Evolutionary conservation across 2,113 vertebrate genomes (phyloP), one percentile per base, ranked within the genome.

Genomic region (Lagopus leucura): DNA sequence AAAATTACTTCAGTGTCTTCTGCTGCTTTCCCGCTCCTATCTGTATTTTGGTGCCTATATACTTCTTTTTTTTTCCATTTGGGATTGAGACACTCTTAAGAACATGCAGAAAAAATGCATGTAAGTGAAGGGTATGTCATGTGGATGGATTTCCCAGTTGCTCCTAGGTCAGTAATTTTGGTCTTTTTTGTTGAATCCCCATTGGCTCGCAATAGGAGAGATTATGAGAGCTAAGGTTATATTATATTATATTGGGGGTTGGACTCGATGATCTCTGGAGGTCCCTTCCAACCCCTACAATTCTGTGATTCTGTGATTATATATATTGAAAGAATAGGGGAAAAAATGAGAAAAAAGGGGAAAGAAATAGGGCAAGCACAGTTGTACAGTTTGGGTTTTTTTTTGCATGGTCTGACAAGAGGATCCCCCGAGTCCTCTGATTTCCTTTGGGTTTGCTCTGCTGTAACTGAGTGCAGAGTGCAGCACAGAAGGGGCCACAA

Each of bases 181-280:
- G 58, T 6, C 36, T 63, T 34, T 27, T 22, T 57, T 40, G 78
- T 48, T 70, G 40, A 57, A 79, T 57, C 48, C 79, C 60, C 16
- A 20, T 36, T 14, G 64, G 66, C 18, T 83, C 76, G 5, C 20
- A n/a, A 4, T 5, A 32, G 36, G 63, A 61, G 63, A 30, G 3
- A 1, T 1, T 34, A 3, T n/a, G 34, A 2, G 64, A 61, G 71
- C 6, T 2, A 43, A 82, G 81, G 43, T 48, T 0, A 4, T 0
- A 1, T 15, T 34, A 18, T 30, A 1, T 38, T 36, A 36, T 36
- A 36, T 36, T 36, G 34, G 34, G 34, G 34, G 34, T 36, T 36
- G 34, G 34, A 36, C 34, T 36, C 34, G 34, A 36, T 36, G 34
- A 36, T 36, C 34, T 36, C 34, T 36, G 34, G 34, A 36, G 34